Conservation (phyloP, 2,888 invertebrate genomes). For the Hipparchia sbordonii region DNA sequence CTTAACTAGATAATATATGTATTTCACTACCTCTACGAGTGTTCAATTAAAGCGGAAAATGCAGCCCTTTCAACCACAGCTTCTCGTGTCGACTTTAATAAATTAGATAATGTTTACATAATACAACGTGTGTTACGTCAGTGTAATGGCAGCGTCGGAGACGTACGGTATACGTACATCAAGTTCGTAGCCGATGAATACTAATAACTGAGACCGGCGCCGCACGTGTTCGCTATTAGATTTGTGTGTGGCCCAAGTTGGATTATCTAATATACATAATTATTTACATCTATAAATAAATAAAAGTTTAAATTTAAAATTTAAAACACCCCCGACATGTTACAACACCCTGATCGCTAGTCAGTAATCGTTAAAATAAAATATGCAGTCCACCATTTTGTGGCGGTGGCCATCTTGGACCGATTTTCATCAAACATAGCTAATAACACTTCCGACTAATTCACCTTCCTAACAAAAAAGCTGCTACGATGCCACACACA, state of each 20-base stretch:
- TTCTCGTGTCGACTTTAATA: neutral
- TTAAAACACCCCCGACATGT: no score
- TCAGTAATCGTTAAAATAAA: no score
- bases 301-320: no score
- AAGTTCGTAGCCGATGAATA: conserved; percentile 56
- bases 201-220: conserved; percentile 53
- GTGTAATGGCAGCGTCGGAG: conserved; percentile 27
- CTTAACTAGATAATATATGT: neutral
- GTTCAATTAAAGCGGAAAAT: neutral
- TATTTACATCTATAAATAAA: no score
- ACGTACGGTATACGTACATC: conserved; percentile 39
- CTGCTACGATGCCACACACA: no score
- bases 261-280: neutral
- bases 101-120: conserved; percentile 21
- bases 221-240: conserved; percentile 47
- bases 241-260: conserved; percentile 34
- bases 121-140: conserved; percentile 17
- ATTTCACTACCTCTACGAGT: neutral
- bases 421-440: no score
- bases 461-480: no score
- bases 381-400: no score
- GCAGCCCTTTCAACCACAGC: neutral
- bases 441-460: no score
- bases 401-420: no score
- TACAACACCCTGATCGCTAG: no score